Percentiles rank a stretch among this genome's conserved stretches.
These are phyloP conservation scores for Tauraco erythrolophus DNA, from an alignment of 2,113 vertebrate species.

Conservation along the genomic window DNA sequence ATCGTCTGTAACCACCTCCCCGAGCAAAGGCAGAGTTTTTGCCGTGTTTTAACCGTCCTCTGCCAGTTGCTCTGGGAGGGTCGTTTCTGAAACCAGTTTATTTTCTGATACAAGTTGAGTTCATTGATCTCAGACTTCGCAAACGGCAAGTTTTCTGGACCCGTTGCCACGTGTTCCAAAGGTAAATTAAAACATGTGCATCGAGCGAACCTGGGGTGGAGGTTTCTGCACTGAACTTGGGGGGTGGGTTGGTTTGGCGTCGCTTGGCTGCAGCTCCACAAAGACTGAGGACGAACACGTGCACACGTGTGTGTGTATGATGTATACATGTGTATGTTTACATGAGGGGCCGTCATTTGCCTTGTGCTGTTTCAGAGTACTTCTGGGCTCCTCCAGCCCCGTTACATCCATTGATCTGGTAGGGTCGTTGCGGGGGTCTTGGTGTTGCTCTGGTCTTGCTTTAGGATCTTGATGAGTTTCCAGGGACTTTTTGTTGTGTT, in stretches of 20 bases:
- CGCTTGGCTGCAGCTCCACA: accelerated
- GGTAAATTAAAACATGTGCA: accelerated
- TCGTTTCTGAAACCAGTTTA: accelerated
- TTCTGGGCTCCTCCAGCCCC: background rate
- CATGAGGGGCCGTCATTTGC: accelerated
- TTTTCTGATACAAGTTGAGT: accelerated
- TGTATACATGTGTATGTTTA: background rate
- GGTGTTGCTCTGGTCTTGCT: background rate
- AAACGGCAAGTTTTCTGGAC: background rate
- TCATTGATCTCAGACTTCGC: accelerated
- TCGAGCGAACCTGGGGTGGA: accelerated
- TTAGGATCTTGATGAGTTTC: background rate
- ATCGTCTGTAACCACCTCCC: accelerated
- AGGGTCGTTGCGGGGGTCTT: accelerated
- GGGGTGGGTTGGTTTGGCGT: accelerated
- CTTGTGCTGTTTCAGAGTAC: background rate
- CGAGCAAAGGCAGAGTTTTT: accelerated
- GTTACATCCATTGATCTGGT: accelerated
- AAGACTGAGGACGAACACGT: accelerated
- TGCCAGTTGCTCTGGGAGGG: background rate
- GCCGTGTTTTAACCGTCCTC: background rate
- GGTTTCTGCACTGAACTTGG: background rate
- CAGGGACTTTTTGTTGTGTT: background rate
- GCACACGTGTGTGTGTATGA: accelerated
- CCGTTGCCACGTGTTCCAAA: background rate